phyloP scores from a whole-genome alignment of 2,888 invertebrate species.

The Acanthosepion esculentum region DNA sequence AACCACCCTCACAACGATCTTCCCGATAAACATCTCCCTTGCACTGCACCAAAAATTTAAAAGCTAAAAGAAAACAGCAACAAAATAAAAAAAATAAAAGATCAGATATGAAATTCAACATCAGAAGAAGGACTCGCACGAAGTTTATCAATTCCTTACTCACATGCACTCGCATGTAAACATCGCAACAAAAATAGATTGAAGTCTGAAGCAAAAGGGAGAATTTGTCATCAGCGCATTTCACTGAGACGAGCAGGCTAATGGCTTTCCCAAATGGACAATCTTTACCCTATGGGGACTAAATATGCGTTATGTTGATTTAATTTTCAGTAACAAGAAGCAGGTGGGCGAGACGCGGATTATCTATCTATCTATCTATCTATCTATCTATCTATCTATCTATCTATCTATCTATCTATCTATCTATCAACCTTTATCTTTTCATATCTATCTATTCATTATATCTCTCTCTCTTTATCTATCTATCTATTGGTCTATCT shows the following conservation, averaged over 20 bases:
- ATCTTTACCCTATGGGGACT: background rate
- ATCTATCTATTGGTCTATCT: too few relatives aligned
- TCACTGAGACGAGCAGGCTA: background rate
- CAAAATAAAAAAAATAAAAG: background rate
- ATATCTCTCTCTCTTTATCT: too few relatives aligned
- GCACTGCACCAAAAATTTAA: too few relatives aligned
- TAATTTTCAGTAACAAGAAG: background rate
- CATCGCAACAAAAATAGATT: background rate
- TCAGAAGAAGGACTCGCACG: background rate
- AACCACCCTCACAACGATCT: background rate
- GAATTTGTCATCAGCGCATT: background rate
- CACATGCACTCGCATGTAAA: background rate
- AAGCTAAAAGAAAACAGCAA: too few relatives aligned
- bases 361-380: too few relatives aligned
- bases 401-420: too few relatives aligned
- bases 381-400: too few relatives aligned
- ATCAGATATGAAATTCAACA: background rate
- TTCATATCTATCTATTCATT: too few relatives aligned
- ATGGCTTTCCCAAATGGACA: slow-evolving; percentile 15
- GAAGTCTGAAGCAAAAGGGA: background rate
- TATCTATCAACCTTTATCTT: too few relatives aligned
- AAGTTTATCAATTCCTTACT: background rate
- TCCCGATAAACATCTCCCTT: too few relatives aligned
- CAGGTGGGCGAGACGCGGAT: background rate
- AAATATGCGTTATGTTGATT: background rate